phyloP scores from a whole-genome alignment of 2,888 invertebrate species.

The Scotopteryx bipunctaria region DNA sequence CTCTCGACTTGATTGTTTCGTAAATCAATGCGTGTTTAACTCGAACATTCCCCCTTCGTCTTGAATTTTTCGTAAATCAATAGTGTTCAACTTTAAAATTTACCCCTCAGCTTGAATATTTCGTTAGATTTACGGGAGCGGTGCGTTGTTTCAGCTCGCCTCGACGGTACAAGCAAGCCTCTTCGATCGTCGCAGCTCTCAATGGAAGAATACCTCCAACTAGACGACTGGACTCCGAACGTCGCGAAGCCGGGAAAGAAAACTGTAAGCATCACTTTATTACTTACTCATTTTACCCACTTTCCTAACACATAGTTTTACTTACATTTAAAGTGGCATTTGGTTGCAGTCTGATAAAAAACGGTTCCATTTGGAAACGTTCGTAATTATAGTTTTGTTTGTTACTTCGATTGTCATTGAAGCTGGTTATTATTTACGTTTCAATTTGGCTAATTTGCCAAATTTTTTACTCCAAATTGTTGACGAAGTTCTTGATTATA shows the following conservation, averaged over 20 bases:
- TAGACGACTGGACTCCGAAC: conserved; percentile 89
- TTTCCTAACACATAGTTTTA: conserved; percentile 5
- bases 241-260: conserved; percentile 90
- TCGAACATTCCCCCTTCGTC: too few relatives aligned
- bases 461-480: conserved; percentile 1
- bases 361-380: conserved; percentile 7
- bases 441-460: conserved; percentile 17
- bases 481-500: neutral
- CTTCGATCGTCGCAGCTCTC: conserved; percentile 87
- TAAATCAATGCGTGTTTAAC: too few relatives aligned
- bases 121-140: conserved; percentile 1
- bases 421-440: neutral
- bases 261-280: conserved; percentile 85
- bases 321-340: neutral
- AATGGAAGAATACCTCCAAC: conserved; percentile 96
- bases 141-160: conserved; percentile 88
- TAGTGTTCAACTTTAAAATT: neutral
- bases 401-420: too few relatives aligned
- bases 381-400: neutral
- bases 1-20: too few relatives aligned
- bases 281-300: conserved; percentile 12
- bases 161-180: conserved; percentile 94
- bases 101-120: neutral
- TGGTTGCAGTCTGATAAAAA: neutral
- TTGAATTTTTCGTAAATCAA: neutral